Conservation (phyloP, 2,888 invertebrate species). For the Carpatolechia fugitivella region DNA sequence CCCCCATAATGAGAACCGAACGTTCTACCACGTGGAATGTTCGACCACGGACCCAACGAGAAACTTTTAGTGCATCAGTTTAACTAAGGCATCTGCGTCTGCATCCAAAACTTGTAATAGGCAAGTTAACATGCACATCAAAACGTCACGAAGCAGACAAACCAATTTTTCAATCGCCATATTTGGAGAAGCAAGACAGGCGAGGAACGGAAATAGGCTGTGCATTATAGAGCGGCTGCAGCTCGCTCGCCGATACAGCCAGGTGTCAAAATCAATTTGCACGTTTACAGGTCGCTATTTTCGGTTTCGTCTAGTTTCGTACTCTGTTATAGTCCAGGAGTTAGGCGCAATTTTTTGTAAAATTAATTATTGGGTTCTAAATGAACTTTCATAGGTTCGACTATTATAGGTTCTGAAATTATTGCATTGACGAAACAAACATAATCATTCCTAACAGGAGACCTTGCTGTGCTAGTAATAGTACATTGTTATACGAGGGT, state of each 20-base stretch:
- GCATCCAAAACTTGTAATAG: constrained; percentile 12
- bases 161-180: constrained; percentile 50
- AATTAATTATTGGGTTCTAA: no score
- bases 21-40: no score
- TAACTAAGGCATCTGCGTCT: neutral
- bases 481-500: no score
- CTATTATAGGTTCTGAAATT: no score
- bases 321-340: constrained; percentile 11
- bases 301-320: constrained; percentile 48
- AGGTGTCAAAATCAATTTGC: constrained; percentile 72
- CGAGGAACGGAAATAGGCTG: constrained; percentile 24
- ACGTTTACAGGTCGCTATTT: constrained; percentile 69
- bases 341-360: neutral
- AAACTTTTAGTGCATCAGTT: neutral
- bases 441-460: no score
- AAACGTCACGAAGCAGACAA: constrained; percentile 38
- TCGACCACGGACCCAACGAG: no score
- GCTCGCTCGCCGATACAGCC: constrained; percentile 52
- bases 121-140: constrained; percentile 30
- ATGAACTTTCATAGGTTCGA: no score
- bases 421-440: no score
- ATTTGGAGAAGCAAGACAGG: constrained; percentile 41
- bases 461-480: no score
- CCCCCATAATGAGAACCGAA: no score
- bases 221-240: constrained; percentile 59